Evolutionary conservation across 2,113 vertebrate species (phyloP).

Genomic region (Apistogramma diplotaenia): DNA sequence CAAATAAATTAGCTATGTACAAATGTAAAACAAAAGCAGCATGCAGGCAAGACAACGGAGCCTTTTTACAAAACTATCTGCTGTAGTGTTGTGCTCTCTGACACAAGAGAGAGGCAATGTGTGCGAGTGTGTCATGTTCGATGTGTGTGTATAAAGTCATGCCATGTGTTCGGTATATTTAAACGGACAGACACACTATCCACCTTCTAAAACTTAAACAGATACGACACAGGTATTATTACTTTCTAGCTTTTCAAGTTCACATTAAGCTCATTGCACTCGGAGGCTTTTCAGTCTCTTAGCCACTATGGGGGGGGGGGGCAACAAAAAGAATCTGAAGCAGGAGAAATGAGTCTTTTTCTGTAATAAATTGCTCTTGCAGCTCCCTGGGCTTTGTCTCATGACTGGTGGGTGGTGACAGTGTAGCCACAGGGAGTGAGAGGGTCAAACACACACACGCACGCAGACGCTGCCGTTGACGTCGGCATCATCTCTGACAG

Average conservation of each 20-base stretch:
- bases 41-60: conserved; percentile 76
- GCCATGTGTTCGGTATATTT: conserved; percentile 16
- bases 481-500: conserved; percentile 1
- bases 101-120: conserved; percentile 29
- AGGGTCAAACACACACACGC: conserved; percentile 13
- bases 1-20: conserved; percentile 78
- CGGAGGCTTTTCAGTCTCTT: conserved; percentile 2
- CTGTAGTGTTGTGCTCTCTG: conserved; percentile 51
- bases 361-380: neutral
- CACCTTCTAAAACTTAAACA: conserved; percentile 13
- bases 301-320: neutral
- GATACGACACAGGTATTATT: neutral
- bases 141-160: conserved; percentile 2
- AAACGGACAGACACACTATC: conserved; percentile 8
- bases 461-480: neutral
- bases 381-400: conserved; percentile 13
- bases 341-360: neutral
- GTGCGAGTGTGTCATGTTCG: conserved; percentile 6
- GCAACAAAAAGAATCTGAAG: neutral
- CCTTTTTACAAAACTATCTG: conserved; percentile 62
- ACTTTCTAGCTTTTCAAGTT: neutral
- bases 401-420: conserved; percentile 11
- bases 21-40: conserved; percentile 75
- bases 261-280: conserved; percentile 11
- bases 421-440: neutral